phyloP scores from a whole-genome alignment of 2,888 invertebrate genomes.

The Isoperla grammatica region DNA sequence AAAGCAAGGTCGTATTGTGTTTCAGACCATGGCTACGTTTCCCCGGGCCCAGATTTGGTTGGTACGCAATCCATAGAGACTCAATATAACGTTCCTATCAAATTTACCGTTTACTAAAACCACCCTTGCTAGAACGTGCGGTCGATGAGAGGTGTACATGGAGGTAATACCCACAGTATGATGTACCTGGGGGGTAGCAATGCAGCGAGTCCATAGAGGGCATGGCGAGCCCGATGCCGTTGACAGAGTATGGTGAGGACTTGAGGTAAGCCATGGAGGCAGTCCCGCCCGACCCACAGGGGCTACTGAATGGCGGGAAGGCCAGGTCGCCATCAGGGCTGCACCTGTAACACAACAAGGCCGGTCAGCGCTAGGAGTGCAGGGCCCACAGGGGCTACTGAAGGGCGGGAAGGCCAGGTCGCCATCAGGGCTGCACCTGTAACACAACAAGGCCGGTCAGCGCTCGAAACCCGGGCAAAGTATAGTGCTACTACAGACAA shows the following conservation, averaged over 20 bases:
- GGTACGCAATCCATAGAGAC: no score
- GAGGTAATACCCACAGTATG: not conserved
- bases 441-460: slow-evolving; percentile 28
- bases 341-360: slow-evolving; percentile 44
- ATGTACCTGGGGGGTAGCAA: slow-evolving; percentile 55
- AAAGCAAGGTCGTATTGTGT: no score
- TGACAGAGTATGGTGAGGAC: slow-evolving; percentile 53
- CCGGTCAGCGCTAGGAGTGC: no score
- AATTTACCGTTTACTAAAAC: no score
- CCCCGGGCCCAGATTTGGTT: no score
- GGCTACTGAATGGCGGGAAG: slow-evolving; percentile 53
- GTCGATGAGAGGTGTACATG: not conserved
- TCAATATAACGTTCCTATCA: no score
- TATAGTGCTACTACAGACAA: no score
- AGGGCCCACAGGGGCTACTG: slow-evolving; percentile 50
- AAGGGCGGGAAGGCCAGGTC: slow-evolving; percentile 55
- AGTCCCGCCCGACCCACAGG: slow-evolving; percentile 48
- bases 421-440: slow-evolving; percentile 53
- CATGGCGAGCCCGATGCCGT: slow-evolving; percentile 48
- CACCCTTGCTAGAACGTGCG: no score
- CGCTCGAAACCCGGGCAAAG: no score
- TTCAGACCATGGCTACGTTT: no score
- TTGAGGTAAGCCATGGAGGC: slow-evolving; percentile 52
- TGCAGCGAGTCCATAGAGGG: slow-evolving; percentile 60
- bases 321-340: slow-evolving; percentile 53